Percentiles rank a stretch among this genome's conserved stretches.
Conservation (phyloP, 2,797 vertebrate genomes). For the Enteromius viviparus region DNA sequence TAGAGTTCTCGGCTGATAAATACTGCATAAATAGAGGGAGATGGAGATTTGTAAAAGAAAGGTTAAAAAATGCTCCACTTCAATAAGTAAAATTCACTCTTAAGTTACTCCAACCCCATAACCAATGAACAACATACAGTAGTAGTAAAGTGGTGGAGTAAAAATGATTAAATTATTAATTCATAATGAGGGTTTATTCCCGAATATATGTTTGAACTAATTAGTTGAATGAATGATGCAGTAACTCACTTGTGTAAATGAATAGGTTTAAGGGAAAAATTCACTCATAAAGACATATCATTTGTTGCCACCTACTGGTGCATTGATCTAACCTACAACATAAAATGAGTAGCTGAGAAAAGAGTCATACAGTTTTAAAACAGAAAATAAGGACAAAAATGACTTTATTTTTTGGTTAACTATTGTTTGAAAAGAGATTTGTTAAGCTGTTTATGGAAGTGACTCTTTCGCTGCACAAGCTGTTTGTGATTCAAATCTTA, state of each 20-base stretch:
- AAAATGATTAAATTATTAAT: background rate
- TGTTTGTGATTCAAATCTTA: slow-evolving; percentile 25
- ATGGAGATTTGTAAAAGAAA: slow-evolving; percentile 9
- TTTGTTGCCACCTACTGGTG: background rate
- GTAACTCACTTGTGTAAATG: background rate
- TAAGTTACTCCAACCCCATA: background rate
- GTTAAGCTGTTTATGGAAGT: slow-evolving; percentile 2
- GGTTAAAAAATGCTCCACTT: background rate
- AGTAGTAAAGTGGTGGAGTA: background rate
- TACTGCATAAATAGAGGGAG: slow-evolving; percentile 3
- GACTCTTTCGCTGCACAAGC: slow-evolving; percentile 5
- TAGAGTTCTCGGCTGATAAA: slow-evolving; percentile 17
- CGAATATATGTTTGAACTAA: background rate
- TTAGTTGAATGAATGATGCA: background rate
- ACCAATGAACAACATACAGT: background rate
- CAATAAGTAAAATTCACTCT: background rate
- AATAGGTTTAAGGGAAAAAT: background rate
- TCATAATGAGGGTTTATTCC: background rate
- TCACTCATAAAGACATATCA: background rate
- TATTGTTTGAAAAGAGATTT: slow-evolving; percentile 12
- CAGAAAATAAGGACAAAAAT: too few species aligned
- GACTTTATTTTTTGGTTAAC: background rate
- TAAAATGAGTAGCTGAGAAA: background rate
- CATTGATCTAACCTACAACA: background rate
- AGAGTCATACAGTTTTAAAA: background rate